Conservation (phyloP, 2,113 vertebrate genomes). For the Hemiprocne comata region DNA sequence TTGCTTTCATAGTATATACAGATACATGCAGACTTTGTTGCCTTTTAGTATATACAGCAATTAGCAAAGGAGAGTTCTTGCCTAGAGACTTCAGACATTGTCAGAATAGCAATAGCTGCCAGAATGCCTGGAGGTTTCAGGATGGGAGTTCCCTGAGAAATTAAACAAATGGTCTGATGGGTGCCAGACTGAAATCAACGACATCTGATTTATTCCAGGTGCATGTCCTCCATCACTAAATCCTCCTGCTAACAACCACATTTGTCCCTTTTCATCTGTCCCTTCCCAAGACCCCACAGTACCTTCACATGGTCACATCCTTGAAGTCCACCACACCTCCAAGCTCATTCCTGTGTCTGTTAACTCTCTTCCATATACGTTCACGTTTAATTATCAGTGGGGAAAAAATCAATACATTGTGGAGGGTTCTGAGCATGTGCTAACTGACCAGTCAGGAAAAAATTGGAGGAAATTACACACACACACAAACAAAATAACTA, state of each 20-base stretch:
- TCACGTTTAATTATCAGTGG: background rate
- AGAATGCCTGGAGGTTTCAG: slow-evolving; percentile 6
- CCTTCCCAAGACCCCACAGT: background rate
- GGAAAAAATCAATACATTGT: background rate
- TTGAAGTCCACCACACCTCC: background rate
- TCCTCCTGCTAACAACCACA: background rate
- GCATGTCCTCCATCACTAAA: background rate
- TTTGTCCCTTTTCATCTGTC: background rate
- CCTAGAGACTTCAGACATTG: background rate
- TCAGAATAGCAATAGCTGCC: background rate
- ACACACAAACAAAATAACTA: background rate
- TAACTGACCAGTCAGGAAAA: background rate
- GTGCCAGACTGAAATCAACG: background rate
- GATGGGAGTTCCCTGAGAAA: background rate
- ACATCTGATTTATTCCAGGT: slow-evolving; percentile 35
- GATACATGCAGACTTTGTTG: background rate
- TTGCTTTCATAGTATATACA: background rate
- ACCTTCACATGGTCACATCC: background rate
- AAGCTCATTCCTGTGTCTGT: background rate
- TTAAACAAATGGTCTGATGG: background rate
- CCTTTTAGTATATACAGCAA: background rate
- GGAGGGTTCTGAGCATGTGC: background rate
- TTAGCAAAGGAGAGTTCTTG: background rate
- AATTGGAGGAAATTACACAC: background rate
- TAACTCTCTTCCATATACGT: background rate